Percentiles rank a stretch among this genome's conserved stretches.
Evolutionary conservation across 2,113 vertebrate genomes (phyloP).

Genomic region (Carollia perspicillata): DNA sequence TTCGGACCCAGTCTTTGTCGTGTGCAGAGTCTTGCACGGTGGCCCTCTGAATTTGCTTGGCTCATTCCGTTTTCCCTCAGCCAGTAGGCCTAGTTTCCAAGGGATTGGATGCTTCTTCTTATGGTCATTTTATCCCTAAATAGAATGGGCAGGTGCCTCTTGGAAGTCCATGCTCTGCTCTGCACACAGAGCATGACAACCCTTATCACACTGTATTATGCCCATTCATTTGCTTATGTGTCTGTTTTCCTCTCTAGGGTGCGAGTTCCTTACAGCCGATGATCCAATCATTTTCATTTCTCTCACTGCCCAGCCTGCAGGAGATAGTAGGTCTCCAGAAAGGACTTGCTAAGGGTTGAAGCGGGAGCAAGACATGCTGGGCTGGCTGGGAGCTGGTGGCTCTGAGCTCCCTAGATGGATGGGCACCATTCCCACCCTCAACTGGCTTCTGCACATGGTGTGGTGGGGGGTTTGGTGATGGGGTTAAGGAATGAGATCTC

Average conservation of each 20-base stretch:
- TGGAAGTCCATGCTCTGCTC: background rate
- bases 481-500: too few species aligned
- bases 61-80: background rate
- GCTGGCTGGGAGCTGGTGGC: background rate
- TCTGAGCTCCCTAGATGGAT: background rate
- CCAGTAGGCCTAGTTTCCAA: background rate
- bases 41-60: background rate
- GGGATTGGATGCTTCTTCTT: background rate
- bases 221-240: fast-evolving
- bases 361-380: background rate
- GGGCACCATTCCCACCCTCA: too few species aligned
- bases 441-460: background rate
- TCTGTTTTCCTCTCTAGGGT: background rate
- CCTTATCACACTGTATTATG: fast-evolving
- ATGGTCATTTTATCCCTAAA: too few species aligned
- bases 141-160: background rate
- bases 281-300: background rate
- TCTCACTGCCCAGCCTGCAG: background rate
- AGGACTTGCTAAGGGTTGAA: background rate
- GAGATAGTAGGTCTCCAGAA: background rate
- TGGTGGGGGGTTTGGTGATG: too few species aligned
- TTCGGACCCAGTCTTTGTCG: background rate
- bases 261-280: background rate
- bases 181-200: fast-evolving
- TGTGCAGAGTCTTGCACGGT: background rate